Evolutionary conservation across 37 sponge, comb jelly and placozoan genomes (phyloP).

Genomic region (Mnemiopsis leidyi): DNA sequence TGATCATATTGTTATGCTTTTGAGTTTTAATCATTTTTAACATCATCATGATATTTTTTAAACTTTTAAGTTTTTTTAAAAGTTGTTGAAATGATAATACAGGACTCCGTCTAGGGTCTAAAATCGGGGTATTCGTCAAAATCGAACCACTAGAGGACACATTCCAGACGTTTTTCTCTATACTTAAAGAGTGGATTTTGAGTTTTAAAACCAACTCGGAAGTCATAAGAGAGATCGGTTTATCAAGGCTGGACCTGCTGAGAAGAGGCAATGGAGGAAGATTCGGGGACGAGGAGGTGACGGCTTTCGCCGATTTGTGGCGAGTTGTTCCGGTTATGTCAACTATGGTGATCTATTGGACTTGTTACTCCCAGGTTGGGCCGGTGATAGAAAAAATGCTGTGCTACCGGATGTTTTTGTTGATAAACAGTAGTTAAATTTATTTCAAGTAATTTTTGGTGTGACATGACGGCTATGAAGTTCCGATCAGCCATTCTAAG

Average conservation of each 20-base stretch:
- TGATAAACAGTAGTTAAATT: too few species aligned
- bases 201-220: background rate
- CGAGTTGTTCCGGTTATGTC: slow-evolving; percentile 5
- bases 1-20: too few species aligned
- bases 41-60: too few species aligned
- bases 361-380: slow-evolving; percentile 60
- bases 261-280: background rate
- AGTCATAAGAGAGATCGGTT: background rate
- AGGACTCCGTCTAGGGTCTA: background rate
- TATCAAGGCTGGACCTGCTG: background rate
- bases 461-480: too few species aligned
- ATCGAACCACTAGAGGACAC: slow-evolving; percentile 5
- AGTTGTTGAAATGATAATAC: too few species aligned
- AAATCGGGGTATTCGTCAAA: slow-evolving; percentile 12
- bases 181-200: background rate
- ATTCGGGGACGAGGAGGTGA: slow-evolving; percentile 25
- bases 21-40: too few species aligned
- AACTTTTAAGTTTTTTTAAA: too few species aligned
- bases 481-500: too few species aligned
- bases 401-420: too few species aligned
- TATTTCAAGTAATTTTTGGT: too few species aligned
- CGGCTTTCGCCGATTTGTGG: background rate
- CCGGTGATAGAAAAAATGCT: too few species aligned
- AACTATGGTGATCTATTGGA: slow-evolving; percentile 43
- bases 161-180: slow-evolving; percentile 38